A percentile compares a stretch with the other conserved stretches of the same genome.
These are phyloP conservation scores for Chymomyza caudatula DNA, from an alignment of 2,888 invertebrate genomes.

Conservation along the genomic window DNA sequence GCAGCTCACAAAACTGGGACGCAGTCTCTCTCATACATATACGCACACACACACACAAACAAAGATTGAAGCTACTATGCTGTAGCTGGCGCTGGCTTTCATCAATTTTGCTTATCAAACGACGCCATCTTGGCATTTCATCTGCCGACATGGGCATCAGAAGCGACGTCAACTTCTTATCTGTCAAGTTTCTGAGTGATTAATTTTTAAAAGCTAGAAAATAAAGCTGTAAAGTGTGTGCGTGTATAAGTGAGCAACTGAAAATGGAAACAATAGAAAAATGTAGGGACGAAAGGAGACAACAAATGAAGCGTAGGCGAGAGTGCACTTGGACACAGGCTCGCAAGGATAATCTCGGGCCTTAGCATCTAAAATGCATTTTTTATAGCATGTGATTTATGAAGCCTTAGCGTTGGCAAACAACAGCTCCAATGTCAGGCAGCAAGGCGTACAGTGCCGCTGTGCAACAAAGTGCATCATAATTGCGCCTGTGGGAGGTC, in stretches of 20 bases:
- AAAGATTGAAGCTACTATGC: too few relatives aligned
- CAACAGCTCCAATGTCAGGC: not conserved
- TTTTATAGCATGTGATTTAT: constrained; percentile 37
- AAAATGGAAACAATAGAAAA: not conserved
- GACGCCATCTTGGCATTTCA: not conserved
- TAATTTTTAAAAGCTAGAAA: constrained; percentile 21
- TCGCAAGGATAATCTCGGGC: constrained; percentile 29
- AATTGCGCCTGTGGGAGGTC: constrained; percentile 53
- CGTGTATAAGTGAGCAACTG: not conserved
- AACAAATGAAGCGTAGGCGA: not conserved
- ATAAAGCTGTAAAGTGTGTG: not conserved
- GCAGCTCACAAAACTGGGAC: not conserved
- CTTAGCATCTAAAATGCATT: constrained; percentile 34
- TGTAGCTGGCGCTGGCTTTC: not conserved
- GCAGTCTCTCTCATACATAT: not conserved
- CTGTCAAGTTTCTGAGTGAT: constrained; percentile 23
- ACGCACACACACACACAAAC: too few relatives aligned
- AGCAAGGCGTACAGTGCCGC: not conserved
- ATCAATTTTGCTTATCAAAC: constrained; percentile 10
- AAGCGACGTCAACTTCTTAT: constrained; percentile 8
- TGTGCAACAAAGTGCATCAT: constrained; percentile 30
- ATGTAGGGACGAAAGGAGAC: not conserved
- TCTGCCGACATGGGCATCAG: not conserved
- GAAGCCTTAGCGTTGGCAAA: not conserved
- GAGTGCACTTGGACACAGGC: not conserved